Base-by-base conservation (phyloP, 2,888 invertebrate species). In the Cosmia trapezina region DNA sequence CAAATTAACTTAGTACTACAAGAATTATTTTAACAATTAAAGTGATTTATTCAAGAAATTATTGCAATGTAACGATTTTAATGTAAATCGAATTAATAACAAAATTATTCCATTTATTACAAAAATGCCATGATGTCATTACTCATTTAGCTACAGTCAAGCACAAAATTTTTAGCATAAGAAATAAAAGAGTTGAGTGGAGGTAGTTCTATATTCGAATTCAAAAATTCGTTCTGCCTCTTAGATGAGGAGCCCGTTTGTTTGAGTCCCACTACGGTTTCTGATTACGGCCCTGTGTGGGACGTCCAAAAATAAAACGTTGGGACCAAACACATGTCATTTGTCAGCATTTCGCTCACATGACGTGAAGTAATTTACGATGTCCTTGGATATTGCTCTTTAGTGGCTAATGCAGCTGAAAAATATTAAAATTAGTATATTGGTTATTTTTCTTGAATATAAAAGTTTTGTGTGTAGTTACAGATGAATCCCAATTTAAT, bases 291-390 rank as follows among this genome's bases (percentile, higher is more conserved):
- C 84, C 86, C 77, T 87, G 90, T 89, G 89, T 89, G 91, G 91
- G 90, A 87, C 88, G 87, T 81, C 86, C 91, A 90, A 93, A 94
- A 94, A 93, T 93, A 94, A 91, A 92, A 90, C 73, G 85, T 78
- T 86, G 82, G 83, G 86, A 87, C 89, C 87, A 89, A 92, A 91
- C 93, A 93, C 91, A 93, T 94, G 94, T 94, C 93, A 94, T 94
- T 94, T 94, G 94, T 94, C 94, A 94, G 91, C 91, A 91, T 91
- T 93, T 92, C 90, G 90, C 90, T 92, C 89, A 89, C 91, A 91
- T 90, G 93, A 92, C 90, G 87, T 89, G 87, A 84, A 89, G 91
- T 91, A 92, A 93, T 93, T 92, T 93, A 93, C 91, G 91, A 92
- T 91, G 87, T 89, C 88, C 89, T 87, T 84, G 77, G 80, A 81